phyloP scores from a whole-genome alignment of 2,888 invertebrate genomes.

The Chaitophorus viminalis region DNA sequence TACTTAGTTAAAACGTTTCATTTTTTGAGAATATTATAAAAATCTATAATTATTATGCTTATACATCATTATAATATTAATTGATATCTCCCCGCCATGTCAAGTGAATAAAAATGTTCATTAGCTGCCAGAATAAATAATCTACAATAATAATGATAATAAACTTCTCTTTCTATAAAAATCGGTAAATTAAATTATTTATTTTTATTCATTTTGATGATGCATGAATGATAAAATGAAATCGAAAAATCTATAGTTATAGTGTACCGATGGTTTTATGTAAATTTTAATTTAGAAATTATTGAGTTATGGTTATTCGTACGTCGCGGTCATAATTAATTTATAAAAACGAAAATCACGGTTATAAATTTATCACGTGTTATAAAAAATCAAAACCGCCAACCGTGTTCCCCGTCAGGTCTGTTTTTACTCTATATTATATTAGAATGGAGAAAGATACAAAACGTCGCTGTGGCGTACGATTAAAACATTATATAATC shows the following conservation, averaged over 20 bases:
- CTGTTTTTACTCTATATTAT: no score
- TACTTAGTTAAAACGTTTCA: no score
- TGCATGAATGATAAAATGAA: not conserved
- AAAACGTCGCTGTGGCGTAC: not conserved
- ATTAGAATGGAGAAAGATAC: not conserved
- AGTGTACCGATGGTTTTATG: not conserved
- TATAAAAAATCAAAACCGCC: not conserved
- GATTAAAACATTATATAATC: not conserved
- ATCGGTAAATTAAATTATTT: not conserved
- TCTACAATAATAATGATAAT: not conserved
- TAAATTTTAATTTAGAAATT: conserved; percentile 21
- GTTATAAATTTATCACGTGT: not conserved
- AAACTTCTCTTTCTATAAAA: not conserved
- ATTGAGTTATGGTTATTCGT: not conserved
- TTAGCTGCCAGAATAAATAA: not conserved
- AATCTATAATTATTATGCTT: not conserved
- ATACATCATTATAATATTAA: not conserved
- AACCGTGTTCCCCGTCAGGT: not conserved
- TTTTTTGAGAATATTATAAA: not conserved
- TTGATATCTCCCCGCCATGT: not conserved
- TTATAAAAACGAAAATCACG: not conserved
- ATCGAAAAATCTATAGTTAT: not conserved
- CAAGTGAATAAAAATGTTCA: not conserved
- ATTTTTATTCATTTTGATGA: not conserved
- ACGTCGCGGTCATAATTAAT: not conserved